Conservation (phyloP, 2,113 vertebrate species). For the Ptyas mucosa region DNA sequence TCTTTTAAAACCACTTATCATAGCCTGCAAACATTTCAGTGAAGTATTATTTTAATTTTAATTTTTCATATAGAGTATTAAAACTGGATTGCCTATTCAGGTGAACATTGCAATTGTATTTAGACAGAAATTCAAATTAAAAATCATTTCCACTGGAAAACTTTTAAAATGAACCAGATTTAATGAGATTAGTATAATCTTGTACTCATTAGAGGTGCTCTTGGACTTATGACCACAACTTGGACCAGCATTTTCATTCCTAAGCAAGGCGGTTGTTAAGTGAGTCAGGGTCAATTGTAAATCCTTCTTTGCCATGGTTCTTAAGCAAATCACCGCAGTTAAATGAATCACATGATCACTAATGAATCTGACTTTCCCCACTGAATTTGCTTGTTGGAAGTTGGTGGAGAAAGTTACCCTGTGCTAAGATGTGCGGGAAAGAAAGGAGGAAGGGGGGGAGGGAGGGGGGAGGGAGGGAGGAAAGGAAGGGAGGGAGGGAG, state of each 20-base stretch:
- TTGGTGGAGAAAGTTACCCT: neutral
- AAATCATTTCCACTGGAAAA: neutral
- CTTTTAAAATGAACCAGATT: neutral
- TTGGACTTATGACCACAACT: neutral
- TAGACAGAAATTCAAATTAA: conserved; percentile 5
- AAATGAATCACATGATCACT: neutral
- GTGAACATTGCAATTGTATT: conserved; percentile 2
- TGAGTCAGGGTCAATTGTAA: neutral
- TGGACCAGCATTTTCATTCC: neutral
- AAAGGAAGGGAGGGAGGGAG: no score
- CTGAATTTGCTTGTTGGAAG: neutral
- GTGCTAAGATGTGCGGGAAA: neutral
- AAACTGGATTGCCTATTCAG: neutral
- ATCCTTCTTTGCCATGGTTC: neutral
- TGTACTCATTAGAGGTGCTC: neutral
- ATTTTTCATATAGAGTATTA: neutral
- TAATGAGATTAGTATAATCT: neutral
- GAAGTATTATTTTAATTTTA: conserved; percentile 42
- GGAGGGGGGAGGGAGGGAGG: no score
- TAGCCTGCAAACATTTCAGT: neutral
- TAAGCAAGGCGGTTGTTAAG: neutral
- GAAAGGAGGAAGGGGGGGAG: no score
- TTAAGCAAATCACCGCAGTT: neutral
- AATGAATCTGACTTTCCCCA: neutral
- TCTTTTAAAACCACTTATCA: conserved; percentile 20